Evolutionary conservation across 2,888 invertebrate species (phyloP), one percentile per base, ranked within the genome.

Genomic region (Tenodera sinensis): DNA sequence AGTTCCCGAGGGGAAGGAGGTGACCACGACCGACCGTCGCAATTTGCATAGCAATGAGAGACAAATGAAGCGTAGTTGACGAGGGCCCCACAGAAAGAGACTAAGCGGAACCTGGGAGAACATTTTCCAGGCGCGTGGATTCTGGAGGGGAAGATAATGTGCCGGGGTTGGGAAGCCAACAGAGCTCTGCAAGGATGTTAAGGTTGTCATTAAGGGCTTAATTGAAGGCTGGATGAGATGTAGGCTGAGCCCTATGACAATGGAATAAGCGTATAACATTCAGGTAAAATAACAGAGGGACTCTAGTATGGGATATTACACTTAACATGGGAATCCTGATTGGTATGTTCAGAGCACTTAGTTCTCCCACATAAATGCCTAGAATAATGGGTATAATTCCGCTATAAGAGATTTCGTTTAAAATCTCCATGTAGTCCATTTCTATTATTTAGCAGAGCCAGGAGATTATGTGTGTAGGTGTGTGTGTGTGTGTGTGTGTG

Each of bases 31-130:
- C 83, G 83, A 83, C 87, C 84, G 30, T 83, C 54, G n/a, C 89
- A 89, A 89, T 89, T 89, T 89, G 85, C 89, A 89, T 89, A 89
- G 85, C 89, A 89, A 89, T 89, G 81, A 89, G 89, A 83, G 54
- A 85, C 89, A 89, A 89, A 88, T 88, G 88, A 88, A 88, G 87
- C 83, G 87, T 83, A 28, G n/a, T 83, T 87, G 87, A 87, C 87
- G 42, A 82, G 34, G 27, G 83, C 12, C 28, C 28, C 82, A 34
- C 82, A 83, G 87, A 87, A 28, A 83, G 28, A 84, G 84, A 20
- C 84, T 30, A 82, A 28, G 34, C n/a, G 85, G 47, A 27, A 47
- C 85, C 25, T n/a, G n/a, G 47, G 82, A 20, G 28, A 81, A 42
- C 42, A n/a, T 83, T 87, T 87, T 87, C 82, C 42, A 34, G 15